Evolutionary conservation across 2,888 invertebrate species (phyloP).

Genomic region (Tolmerus cingulatus): DNA sequence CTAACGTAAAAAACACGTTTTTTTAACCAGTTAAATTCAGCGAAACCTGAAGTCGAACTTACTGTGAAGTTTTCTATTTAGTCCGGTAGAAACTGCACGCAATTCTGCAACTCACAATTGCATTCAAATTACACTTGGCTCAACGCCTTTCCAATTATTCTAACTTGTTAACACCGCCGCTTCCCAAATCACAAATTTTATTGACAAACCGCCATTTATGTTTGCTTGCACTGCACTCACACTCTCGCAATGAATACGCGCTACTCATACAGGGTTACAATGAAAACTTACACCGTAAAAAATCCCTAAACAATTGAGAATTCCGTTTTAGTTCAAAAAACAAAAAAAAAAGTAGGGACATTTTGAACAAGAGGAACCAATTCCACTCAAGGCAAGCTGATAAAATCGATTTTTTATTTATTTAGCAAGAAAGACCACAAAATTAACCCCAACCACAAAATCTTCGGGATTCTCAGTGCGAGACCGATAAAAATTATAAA

Average conservation of each 20-base stretch:
- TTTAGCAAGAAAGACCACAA: too few relatives aligned
- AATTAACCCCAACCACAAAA: too few relatives aligned
- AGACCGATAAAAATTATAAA: too few relatives aligned
- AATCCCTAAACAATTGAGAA: background rate
- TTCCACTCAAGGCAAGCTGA: too few relatives aligned
- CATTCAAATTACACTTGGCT: background rate
- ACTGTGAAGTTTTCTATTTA: background rate
- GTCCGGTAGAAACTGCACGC: background rate
- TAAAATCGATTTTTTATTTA: too few relatives aligned
- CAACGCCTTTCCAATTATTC: background rate
- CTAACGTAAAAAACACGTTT: conserved; percentile 23
- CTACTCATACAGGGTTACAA: background rate
- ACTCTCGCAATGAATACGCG: background rate
- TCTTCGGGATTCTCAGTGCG: too few relatives aligned
- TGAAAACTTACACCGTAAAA: background rate
- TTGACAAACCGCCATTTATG: conserved; percentile 26
- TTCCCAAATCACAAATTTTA: background rate
- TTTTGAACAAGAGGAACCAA: too few relatives aligned
- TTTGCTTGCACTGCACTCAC: background rate
- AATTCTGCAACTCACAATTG: background rate
- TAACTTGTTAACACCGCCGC: background rate
- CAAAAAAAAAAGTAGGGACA: too few relatives aligned
- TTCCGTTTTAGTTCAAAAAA: too few relatives aligned
- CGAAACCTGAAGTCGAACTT: background rate
- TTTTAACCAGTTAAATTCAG: background rate